Percentiles rank a stretch among this genome's conserved stretches.
phyloP scores from a whole-genome alignment of 2,888 invertebrate genomes.

The Hymenopus coronatus region DNA sequence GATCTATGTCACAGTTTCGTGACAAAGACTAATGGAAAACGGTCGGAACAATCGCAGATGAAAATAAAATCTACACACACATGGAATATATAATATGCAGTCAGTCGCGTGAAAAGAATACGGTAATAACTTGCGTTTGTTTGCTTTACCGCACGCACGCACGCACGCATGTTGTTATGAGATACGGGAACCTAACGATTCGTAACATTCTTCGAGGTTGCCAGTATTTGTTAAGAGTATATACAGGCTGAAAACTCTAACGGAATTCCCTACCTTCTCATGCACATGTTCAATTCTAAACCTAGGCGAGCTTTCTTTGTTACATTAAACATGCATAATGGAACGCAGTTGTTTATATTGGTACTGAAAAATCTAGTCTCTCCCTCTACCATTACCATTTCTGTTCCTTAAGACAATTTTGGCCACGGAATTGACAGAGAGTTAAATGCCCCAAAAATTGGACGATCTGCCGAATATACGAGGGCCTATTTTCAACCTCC shows the following conservation, averaged over 20 bases:
- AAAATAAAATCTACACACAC: not conserved
- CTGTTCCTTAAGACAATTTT: too few species aligned
- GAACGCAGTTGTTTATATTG: too few species aligned
- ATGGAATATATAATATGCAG: not conserved
- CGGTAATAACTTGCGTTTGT: not conserved
- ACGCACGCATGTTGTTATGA: not conserved
- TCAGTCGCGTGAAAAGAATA: not conserved
- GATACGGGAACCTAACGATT: not conserved
- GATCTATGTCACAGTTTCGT: conserved; percentile 2
- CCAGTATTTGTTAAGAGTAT: not conserved
- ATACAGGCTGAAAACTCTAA: not conserved
- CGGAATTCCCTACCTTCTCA: too few species aligned
- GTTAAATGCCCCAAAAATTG: too few species aligned
- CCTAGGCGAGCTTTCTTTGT: too few species aligned
- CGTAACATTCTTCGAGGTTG: not conserved
- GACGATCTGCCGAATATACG: too few species aligned
- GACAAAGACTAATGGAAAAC: conserved; percentile 1
- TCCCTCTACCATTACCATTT: too few species aligned
- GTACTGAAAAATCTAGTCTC: too few species aligned
- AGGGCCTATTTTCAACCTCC: too few species aligned
- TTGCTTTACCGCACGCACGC: not conserved
- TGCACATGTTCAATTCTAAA: too few species aligned
- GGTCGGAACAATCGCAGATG: conserved; percentile 4
- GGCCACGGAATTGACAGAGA: too few species aligned
- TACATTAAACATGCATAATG: too few species aligned